Percentiles rank a stretch among this genome's conserved stretches.
Conservation (phyloP, 1,140 invertebrate genomes). For the Heterodera carotae region DNA sequence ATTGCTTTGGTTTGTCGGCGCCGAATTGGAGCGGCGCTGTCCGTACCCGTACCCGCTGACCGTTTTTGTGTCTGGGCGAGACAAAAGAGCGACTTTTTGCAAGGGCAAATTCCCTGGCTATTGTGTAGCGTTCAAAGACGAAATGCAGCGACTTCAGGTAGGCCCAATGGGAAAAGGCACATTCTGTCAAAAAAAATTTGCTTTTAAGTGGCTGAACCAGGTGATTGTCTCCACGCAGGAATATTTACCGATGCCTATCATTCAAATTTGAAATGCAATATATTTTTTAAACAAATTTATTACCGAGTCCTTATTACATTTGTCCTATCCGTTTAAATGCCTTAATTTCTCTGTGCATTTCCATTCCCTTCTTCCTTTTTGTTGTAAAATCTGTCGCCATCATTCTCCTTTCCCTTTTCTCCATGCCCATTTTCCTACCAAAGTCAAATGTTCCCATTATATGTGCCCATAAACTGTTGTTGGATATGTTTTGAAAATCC, state of each 20-base stretch:
- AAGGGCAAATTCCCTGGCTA: slow-evolving; percentile 45
- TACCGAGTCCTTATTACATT: neutral
- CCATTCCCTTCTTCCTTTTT: neutral
- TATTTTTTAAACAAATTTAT: slow-evolving; percentile 15
- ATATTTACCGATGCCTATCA: slow-evolving; percentile 40
- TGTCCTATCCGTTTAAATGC: neutral
- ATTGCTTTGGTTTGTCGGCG: slow-evolving; percentile 55
- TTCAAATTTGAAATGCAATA: slow-evolving; percentile 38
- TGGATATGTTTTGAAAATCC: neutral
- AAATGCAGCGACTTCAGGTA: slow-evolving; percentile 37
- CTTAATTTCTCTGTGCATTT: slow-evolving; percentile 8
- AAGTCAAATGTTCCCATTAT: neutral
- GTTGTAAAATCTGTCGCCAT: neutral
- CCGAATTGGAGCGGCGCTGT: slow-evolving; percentile 43
- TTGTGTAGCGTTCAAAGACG: slow-evolving; percentile 52
- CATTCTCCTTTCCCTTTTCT: too few relatives aligned
- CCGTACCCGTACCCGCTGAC: slow-evolving; percentile 43
- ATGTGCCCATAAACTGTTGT: neutral
- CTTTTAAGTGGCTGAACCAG: slow-evolving; percentile 32
- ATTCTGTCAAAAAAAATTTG: neutral
- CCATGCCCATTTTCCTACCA: slow-evolving; percentile 4
- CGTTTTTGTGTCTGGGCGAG: slow-evolving; percentile 40
- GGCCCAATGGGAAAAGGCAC: neutral
- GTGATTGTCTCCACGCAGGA: slow-evolving; percentile 43
- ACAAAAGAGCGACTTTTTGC: slow-evolving; percentile 41